Evolutionary conservation across 2,888 invertebrate species (phyloP).

Genomic region (Xestia xanthographa): DNA sequence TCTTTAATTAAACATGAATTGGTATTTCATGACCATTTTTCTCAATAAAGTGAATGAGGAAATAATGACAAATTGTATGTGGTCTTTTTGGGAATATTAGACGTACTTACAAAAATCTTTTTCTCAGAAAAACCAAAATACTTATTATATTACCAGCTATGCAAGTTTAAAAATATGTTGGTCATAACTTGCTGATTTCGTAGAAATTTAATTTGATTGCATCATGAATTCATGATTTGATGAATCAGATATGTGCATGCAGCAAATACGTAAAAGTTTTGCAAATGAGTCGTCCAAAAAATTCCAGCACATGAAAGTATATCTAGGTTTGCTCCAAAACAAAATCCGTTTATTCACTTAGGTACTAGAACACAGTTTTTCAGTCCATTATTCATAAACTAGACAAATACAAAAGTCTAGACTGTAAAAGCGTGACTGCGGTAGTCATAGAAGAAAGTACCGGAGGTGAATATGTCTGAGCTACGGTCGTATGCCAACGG

Average conservation of each 20-base stretch:
- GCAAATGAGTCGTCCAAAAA: neutral
- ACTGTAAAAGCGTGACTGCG: constrained; percentile 50
- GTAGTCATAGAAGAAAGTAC: constrained; percentile 72
- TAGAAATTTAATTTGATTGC: constrained; percentile 22
- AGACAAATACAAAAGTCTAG: constrained; percentile 59
- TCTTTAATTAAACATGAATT: constrained; percentile 2
- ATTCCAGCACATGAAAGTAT: neutral
- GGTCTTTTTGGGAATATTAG: neutral
- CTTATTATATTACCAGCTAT: neutral
- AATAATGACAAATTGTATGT: neutral
- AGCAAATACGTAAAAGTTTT: neutral
- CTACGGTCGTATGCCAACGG: constrained; percentile 64
- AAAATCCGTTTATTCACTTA: neutral
- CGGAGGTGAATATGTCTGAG: constrained; percentile 72
- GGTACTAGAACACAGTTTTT: constrained; percentile 16
- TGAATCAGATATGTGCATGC: constrained; percentile 28
- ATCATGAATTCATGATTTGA: constrained; percentile 49
- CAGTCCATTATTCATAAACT: constrained; percentile 56
- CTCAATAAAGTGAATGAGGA: neutral
- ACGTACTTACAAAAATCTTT: neutral
- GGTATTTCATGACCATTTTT: neutral
- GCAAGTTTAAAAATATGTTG: neutral
- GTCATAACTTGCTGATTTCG: neutral
- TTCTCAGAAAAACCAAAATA: neutral
- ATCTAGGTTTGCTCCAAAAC: neutral